Evolutionary conservation across 2,113 vertebrate species (phyloP), one percentile per base, ranked within the genome.

Genomic region (Myrmophylax atrothorax): DNA sequence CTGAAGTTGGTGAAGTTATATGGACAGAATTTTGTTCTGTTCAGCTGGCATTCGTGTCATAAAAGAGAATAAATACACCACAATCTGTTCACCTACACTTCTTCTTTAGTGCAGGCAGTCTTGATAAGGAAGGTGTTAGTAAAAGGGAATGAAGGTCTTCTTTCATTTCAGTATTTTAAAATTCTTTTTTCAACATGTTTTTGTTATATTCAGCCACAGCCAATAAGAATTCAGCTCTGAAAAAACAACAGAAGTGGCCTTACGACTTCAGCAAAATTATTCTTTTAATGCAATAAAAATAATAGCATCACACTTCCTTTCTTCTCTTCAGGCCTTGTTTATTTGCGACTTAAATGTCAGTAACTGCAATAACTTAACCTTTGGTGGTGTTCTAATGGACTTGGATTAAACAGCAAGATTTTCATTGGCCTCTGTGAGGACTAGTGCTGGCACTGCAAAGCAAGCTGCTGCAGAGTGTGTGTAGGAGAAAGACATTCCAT

Each of bases 281-380:
- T 70, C 53, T 56, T 92, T 80, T 68, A 20, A 18, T 75, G 37
- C 5, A 47, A 72, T 46, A 84, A 92, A 92, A 92, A 84, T 42
- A 92, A 84, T 42, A 92, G 10, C 44, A 64, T 46, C 62, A 26
- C 15, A 16, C 37, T 73, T 90, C 44, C 40, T 75, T 82, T 90
- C 52, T 93, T 33, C 40, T 80, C 25, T 68, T 81, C 56, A 72
- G 25, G 5, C 53, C 58, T 81, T 52, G 55, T 33, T 77, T 96
- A 60, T 90, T 92, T 90, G 63, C 33, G 67, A 33, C 28, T 67
- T 87, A 63, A 89, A 86, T 37, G 40, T 68, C 68, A 89, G 44
- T 81, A 74, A 58, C 20, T 37, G 47, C 73, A 67, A 44, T 52
- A 86, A 75, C n/a, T 86, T 93, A 92, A 78, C 52, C 95, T 92